phyloP scores from a whole-genome alignment of 2,113 vertebrate species.

The Bettongia penicillata region DNA sequence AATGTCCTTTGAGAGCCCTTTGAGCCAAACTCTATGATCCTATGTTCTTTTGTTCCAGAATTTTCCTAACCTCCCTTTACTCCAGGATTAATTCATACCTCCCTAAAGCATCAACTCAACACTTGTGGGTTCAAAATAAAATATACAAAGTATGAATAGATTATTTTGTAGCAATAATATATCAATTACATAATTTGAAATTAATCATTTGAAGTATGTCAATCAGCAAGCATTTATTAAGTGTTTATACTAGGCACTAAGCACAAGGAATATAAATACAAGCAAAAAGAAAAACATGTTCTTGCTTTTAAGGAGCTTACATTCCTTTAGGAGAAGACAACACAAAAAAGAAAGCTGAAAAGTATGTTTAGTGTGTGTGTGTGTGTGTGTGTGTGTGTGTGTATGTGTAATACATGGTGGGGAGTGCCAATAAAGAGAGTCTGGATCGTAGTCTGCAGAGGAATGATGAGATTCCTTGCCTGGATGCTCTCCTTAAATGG shows the following conservation, averaged over 20 bases:
- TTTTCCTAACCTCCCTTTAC: background rate
- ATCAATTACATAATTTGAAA: background rate
- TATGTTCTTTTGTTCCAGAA: background rate
- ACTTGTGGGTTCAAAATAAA: background rate
- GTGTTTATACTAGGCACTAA: background rate
- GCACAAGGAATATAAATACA: background rate
- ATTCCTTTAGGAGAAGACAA: background rate
- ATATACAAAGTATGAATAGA: background rate
- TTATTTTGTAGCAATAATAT: background rate
- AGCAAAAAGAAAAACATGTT: background rate
- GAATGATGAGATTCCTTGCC: background rate
- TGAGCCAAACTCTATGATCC: background rate
- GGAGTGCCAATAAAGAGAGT: background rate
- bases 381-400: no score
- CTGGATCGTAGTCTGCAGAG: background rate
- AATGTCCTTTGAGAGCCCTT: background rate
- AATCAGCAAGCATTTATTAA: background rate
- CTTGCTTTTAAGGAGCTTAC: background rate
- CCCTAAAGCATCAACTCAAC: background rate
- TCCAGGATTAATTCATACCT: background rate
- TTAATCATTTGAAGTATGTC: background rate
- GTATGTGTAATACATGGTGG: no score
- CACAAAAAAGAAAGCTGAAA: background rate
- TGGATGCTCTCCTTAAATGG: background rate
- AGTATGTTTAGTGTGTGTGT: background rate